phyloP scores from a whole-genome alignment of 2,113 vertebrate genomes.

The Cryptomyrus ogoouensis region DNA sequence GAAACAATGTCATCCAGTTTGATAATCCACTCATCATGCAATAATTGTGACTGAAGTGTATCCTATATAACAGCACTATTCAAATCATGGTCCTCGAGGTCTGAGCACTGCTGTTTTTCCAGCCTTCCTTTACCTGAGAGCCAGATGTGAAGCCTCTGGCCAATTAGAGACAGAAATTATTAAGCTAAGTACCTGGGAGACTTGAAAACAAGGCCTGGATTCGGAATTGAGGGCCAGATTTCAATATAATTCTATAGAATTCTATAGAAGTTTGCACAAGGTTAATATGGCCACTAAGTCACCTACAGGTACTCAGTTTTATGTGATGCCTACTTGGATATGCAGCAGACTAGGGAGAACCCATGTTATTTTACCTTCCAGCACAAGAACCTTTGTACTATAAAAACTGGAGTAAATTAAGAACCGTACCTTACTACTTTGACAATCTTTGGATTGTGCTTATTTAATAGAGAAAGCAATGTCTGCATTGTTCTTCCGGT shows the following conservation, averaged over 20 bases:
- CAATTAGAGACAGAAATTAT: no score
- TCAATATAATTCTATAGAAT: no score
- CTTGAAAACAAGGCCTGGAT: no score
- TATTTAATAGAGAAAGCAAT: slow-evolving; percentile 61
- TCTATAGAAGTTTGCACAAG: neutral
- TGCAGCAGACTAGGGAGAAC: neutral
- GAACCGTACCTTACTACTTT: slow-evolving; percentile 72
- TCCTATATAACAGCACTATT: neutral
- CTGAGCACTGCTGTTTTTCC: no score
- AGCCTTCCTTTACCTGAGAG: no score
- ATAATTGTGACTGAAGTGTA: neutral
- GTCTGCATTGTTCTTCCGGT: slow-evolving; percentile 72
- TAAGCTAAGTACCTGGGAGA: no score
- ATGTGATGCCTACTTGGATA: neutral
- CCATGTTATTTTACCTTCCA: neutral
- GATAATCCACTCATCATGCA: neutral
- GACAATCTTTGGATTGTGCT: slow-evolving; percentile 69
- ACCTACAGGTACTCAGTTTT: neutral
- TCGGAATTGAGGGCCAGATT: no score
- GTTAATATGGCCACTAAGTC: neutral
- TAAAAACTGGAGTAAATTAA: neutral
- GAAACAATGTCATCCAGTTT: slow-evolving; percentile 8
- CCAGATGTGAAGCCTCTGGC: no score
- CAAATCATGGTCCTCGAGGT: no score
- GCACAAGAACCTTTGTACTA: neutral